Base-by-base conservation (phyloP, 2,113 vertebrate species). In the Microcebus murinus region DNA sequence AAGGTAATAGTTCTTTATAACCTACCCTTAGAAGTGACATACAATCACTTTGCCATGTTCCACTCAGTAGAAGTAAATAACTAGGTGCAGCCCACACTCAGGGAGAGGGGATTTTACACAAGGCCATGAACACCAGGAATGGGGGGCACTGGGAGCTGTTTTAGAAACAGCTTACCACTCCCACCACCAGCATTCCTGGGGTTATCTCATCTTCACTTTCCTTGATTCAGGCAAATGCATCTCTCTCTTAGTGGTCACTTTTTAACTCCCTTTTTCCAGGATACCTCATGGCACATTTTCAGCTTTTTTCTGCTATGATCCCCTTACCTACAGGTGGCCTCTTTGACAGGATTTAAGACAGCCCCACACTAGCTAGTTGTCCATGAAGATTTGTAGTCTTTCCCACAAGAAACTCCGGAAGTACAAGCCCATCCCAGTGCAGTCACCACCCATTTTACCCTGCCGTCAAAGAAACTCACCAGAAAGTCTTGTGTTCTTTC, bases 331-430 rank as follows among this genome's bases (percentile, higher is more conserved):
- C 36, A 76, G 67, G 17, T 63, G 34, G 59, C 83, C 29, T 77
- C 52, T 76, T 73, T 23, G 52, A 63, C 71, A 68, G 70, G 20
- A 74, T 61, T 96, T 90, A 87, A 94, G 77, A 71, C 81, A 67
- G 17, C 63, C 34, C 18, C n/a, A 34, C 23, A 25, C 45, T 48
- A 0, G 36, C 39, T 82, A 57, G 42, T 77, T 17, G 70, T 39
- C 18, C 34, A 2, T 89, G 77, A 86, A 76, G 45, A 70, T 20
- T n/a, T 81, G 20, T 7, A 27, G 88, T 91, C 45, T 85, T 57
- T 8, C 48, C 45, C 25, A 11, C 17, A 57, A 61, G 87, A 76
- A 85, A 57, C 27, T 92, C 59, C 31, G 52, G 14, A 77, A 65
- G 23, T 39, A 0, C 42, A 61, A 29, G 25, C 29, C 48, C 57